phyloP scores from a whole-genome alignment of 2,113 vertebrate genomes.

The Hystrix brachyura region DNA sequence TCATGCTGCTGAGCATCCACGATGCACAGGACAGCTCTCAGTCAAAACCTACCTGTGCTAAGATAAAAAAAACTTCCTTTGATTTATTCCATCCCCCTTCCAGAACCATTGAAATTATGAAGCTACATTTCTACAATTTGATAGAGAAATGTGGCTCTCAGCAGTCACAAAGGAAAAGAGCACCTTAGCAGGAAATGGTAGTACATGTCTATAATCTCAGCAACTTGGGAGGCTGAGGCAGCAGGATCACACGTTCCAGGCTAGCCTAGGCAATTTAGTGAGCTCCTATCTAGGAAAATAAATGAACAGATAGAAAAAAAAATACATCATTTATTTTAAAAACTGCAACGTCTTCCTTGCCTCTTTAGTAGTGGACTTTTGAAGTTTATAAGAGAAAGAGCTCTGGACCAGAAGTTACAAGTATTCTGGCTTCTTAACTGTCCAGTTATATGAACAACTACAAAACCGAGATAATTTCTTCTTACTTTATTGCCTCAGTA shows the following conservation, averaged over 20 bases:
- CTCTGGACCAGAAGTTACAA: not conserved
- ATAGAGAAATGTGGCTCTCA: not conserved
- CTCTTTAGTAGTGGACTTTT: not conserved
- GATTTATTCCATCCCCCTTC: not conserved
- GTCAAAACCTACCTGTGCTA: not conserved
- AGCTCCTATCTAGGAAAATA: not conserved
- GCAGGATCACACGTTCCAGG: not conserved
- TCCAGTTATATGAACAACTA: not conserved
- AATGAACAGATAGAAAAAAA: not conserved
- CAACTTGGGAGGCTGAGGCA: not conserved
- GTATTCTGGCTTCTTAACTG: not conserved
- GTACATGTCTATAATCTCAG: not conserved
- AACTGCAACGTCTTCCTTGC: not conserved
- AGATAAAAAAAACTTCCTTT: not conserved
- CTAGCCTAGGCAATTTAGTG: not conserved
- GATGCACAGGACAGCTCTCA: not conserved
- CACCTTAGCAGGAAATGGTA: not conserved
- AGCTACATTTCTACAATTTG: not conserved
- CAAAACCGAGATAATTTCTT: slow-evolving; percentile 6
- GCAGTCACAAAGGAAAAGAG: not conserved
- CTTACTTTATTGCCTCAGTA: not conserved
- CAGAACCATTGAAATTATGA: not conserved
- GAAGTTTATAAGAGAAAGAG: not conserved
- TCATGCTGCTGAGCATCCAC: not conserved
- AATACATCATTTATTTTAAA: not conserved